Base-by-base conservation (phyloP, 2,888 invertebrate genomes). In the Drosophila anomalipes region DNA sequence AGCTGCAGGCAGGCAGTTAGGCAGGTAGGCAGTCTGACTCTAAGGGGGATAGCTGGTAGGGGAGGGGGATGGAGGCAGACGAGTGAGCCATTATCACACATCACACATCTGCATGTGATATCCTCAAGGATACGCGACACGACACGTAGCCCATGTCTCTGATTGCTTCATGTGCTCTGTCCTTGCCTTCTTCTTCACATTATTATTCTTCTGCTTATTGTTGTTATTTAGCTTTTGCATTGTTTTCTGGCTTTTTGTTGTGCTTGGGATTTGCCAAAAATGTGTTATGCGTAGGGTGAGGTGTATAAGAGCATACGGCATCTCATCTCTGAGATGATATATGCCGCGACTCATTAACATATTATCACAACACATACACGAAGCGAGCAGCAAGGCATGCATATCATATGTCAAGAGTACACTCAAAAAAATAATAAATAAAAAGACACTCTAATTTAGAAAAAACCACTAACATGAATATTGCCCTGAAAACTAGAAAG, bases 261-360 rank as follows among this genome's bases (percentile, higher is more conserved):
- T 69, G 51, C 77, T 73, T 58, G 60, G 71, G 74, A 67, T 75
- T 72, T 79, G 70, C 63, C 54, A 71, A 79, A 77, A 75, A 39
- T 19, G 12, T 37, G 74, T 12, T 59, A 58, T 60, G 72, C 77
- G 77, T 68, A 74, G 28, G 33, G 61, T 44, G 47, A 47, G 47
- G 1, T 7, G 47, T 47, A 9, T 1, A 2, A 9, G 47, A 47
- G 47, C 47, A 47, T 47, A 47, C 47, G 26, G 47, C 47, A 9
- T 47, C 26, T 26, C 26, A 47, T 47, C 47, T 26, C 26, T 26
- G 26, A 91, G 79, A 89, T 92, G 92, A 92, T 92, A 92, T 92
- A 92, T 92, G 91, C 87, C 76, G 81, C 69, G 82, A 86, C 92
- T 92, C 91, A 92, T 92, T 92, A 92, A 91, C 92, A 92, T 92